These are phyloP conservation scores for Heteromormyrus szaboi DNA, from an alignment of 2,797 vertebrate genomes.

Conservation along the genomic window DNA sequence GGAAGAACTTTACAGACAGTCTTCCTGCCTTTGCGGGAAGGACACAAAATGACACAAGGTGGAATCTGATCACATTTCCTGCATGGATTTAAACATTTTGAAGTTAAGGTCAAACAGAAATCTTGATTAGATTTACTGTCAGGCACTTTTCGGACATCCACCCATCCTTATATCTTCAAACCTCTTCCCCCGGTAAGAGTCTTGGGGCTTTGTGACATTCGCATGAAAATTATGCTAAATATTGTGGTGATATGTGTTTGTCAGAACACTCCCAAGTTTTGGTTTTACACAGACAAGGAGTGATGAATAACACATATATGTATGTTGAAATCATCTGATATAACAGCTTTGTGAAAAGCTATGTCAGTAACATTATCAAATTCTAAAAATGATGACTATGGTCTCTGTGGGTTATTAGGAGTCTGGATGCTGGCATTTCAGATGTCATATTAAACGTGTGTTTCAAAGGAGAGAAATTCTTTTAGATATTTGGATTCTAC, in stretches of 20 bases:
- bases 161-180: not conserved
- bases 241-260: not conserved
- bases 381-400: not conserved
- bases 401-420: not conserved
- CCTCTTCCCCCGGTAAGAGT: not conserved
- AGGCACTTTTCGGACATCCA: not conserved
- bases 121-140: not conserved
- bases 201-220: not conserved
- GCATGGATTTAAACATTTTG: not conserved
- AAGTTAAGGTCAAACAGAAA: not conserved
- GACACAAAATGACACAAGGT: not conserved
- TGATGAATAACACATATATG: not conserved
- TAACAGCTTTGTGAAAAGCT: not conserved
- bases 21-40: not conserved
- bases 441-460: not conserved
- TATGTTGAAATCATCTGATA: not conserved
- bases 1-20: not conserved
- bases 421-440: not conserved
- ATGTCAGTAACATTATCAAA: not conserved
- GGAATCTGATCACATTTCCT: not conserved
- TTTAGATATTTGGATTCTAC: not conserved
- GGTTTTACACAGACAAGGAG: not conserved
- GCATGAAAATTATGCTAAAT: not conserved
- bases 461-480: not conserved
- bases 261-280: not conserved